A percentile compares a stretch with the other conserved stretches of the same genome.
phyloP scores from a whole-genome alignment of 2,113 vertebrate species.

The Meriones unguiculatus region DNA sequence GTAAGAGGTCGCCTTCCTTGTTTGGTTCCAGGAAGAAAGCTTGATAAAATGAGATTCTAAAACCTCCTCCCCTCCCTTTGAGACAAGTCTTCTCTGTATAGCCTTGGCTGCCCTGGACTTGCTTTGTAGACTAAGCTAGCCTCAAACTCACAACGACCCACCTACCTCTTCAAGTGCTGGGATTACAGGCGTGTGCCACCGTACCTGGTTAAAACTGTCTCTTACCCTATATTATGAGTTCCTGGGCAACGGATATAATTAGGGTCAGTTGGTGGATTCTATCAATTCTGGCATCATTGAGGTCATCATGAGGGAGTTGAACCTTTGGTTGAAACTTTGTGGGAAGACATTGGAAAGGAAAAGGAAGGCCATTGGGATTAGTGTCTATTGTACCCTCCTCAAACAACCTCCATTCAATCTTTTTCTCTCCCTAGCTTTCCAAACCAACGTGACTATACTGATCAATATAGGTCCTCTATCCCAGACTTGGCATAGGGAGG shows the following conservation, averaged over 20 bases:
- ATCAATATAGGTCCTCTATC: not conserved
- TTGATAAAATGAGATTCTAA: not conserved
- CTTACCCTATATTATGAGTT: not conserved
- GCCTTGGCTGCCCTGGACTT: no score
- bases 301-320: not conserved
- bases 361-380: not conserved
- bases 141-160: no score
- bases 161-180: no score
- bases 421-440: not conserved
- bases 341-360: not conserved
- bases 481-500: not conserved
- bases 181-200: no score
- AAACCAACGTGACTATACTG: not conserved
- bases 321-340: not conserved
- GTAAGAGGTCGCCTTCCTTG: not conserved
- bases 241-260: not conserved
- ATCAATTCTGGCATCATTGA: not conserved
- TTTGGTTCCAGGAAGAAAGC: not conserved
- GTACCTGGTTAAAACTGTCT: not conserved
- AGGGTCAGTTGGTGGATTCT: not conserved
- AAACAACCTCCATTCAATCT: not conserved
- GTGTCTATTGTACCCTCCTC: not conserved
- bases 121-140: no score
- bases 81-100: no score
- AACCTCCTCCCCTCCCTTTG: not conserved